Evolutionary conservation across 1,140 invertebrate species (phyloP), one percentile per base, ranked within the genome.

Genomic region (Dysdera silvatica): DNA sequence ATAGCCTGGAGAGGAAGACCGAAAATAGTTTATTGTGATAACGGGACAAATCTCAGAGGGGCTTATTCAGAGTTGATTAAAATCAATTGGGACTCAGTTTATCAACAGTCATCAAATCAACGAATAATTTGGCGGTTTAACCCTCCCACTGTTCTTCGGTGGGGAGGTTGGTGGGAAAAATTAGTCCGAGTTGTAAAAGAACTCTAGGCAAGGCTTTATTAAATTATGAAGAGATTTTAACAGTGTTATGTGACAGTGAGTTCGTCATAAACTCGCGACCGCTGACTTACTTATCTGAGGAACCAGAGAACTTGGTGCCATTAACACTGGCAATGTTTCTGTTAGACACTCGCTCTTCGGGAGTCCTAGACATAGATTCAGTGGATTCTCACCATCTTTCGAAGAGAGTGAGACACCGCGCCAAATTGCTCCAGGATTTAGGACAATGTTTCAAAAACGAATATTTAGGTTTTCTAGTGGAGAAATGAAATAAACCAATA

Each of bases 231-330:
- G 67, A 75, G 43, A 53, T 76, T 10, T 55, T 54, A 3, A 74
- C 72, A 4, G 59, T 70, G 18, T 45, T 75, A 24, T 67, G 65
- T 35, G 71, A 73, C 57, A 65, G 75, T 8, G 74, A 74, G 49
- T 70, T 73, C 2, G 54, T 71, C 35, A 58, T 76, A 4, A 78
- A 77, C 67, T 75, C 71, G 18, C 69, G 75, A 32, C 74, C 73
- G n/a, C 31, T 77, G n/a, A 73, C 67, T 31, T 70, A 74, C 29
- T 35, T 77, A 2, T 70, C 71, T 10, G 57, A 65, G 45, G 70
- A 72, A 65, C 71, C 71, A 35, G 61, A 66, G 51, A 73, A 76
- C 45, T 56, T 72, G 0, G 45, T 53, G 8, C 56, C 64, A 33
- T 59, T 77, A 4, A 73, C 75, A 3, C 74, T 67, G 4, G 56